Evolutionary conservation across 1,140 invertebrate genomes (phyloP), one percentile per base, ranked within the genome.

Genomic region (Drosophila kepulauana): DNA sequence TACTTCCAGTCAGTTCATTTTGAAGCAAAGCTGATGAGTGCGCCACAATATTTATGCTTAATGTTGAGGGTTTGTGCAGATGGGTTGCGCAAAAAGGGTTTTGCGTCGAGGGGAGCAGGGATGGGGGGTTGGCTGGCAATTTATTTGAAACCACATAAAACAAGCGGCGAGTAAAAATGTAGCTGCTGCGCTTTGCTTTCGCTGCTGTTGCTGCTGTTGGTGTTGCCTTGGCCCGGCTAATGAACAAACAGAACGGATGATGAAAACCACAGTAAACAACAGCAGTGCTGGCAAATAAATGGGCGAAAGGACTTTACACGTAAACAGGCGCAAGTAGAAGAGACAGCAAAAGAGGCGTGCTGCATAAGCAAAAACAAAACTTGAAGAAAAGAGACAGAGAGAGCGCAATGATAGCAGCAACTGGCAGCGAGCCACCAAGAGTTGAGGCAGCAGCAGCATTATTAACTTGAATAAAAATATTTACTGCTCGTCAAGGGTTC

Each of bases 391-490:
- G 3, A 3, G 10, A 38, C 38, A 30, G 28, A 3, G 10, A 38
- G 45, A 30, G 28, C 7, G 33, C 46, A 61, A 33, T 46, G 70
- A 35, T 48, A 57, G 45, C 52, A 58, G 28, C 20, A 38, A 28
- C 48, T 38, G 64, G 70, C 71, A 79, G 16, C 15, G 58, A 59
- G 72, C 82, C 78, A 81, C 66, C 63, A 64, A 48, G 65, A 51
- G 73, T 62, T 67, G n/a, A 43, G 41, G 3, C 41, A 10, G 11
- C 35, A 13, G 85, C 85, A 81, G 82, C 81, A 80, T 89, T 89
- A 89, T 89, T 89, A 89, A 89, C 85, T 89, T 85, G 81, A 89
- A 89, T 89, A 85, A 89, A 89, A 89, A 89, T 89, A 89, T 89
- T 89, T 89, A 89, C 85, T 87, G 84, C 63, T 72, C 79, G 82